Conservation (phyloP, 2,797 vertebrate species). For the Microchirus variegatus region DNA sequence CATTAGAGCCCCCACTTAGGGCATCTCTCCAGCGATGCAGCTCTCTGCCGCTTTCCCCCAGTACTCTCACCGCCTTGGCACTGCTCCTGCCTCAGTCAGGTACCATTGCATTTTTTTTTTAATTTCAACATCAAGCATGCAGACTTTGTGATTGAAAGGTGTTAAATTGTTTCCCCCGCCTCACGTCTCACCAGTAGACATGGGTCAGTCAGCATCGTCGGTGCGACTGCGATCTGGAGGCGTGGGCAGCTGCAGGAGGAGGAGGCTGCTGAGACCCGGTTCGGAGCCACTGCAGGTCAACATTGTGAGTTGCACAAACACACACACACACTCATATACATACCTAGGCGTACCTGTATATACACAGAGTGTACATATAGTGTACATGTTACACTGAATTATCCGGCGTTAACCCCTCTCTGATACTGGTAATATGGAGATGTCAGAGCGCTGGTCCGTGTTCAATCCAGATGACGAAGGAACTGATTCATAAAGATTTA, state of each 20-base stretch:
- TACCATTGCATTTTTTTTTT: constrained; percentile 40
- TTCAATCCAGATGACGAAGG: constrained; percentile 48
- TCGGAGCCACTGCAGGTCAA: constrained; percentile 89
- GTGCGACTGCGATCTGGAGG: constrained; percentile 78
- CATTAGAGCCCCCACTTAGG: constrained; percentile 83
- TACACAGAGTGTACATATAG: constrained; percentile 1
- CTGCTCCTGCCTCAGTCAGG: constrained; percentile 76
- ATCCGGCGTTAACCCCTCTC: too few species aligned
- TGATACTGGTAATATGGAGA: constrained; percentile 23
- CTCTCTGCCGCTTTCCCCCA: constrained; percentile 86
- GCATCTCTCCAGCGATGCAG: constrained; percentile 86
- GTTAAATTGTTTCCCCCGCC: background rate
- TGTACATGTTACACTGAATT: constrained; percentile 17
- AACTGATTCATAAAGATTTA: constrained; percentile 42
- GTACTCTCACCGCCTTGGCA: constrained; percentile 81
- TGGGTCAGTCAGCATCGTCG: constrained; percentile 79
- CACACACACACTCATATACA: constrained; percentile 11
- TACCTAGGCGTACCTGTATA: background rate
- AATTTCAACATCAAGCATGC: constrained; percentile 11
- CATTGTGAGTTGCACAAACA: constrained; percentile 80
- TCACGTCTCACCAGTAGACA: constrained; percentile 60
- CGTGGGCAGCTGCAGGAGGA: constrained; percentile 80
- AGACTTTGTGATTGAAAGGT: background rate
- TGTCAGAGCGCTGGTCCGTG: constrained; percentile 32
- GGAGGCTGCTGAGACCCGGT: constrained; percentile 84